phyloP scores from a whole-genome alignment of 2,888 invertebrate species.

The Ceraclea dissimilis region DNA sequence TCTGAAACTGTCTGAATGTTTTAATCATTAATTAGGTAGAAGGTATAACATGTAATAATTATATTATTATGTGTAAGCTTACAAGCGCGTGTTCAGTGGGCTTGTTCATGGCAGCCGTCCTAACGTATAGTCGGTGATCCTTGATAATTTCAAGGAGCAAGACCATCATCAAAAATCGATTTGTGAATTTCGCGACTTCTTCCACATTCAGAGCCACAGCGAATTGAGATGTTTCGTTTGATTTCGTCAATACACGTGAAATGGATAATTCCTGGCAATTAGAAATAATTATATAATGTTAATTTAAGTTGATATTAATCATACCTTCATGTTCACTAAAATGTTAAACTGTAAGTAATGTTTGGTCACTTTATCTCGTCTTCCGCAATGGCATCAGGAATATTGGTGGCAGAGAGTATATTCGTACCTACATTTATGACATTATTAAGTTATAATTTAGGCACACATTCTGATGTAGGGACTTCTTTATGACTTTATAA shows the following conservation, averaged over 20 bases:
- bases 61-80: not conserved
- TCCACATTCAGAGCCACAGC: not conserved
- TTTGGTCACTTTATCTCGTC: too few species aligned
- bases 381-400: too few species aligned
- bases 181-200: conserved; percentile 1
- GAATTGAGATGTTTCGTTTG: conserved; percentile 4
- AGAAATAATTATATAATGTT: conserved; percentile 2
- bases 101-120: not conserved
- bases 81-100: not conserved
- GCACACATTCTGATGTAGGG: too few species aligned
- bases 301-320: conserved; percentile 6
- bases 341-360: too few species aligned
- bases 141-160: not conserved
- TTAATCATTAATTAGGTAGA: too few species aligned
- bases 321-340: not conserved
- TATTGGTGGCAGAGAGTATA: too few species aligned
- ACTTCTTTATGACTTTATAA: too few species aligned
- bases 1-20: too few species aligned
- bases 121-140: not conserved
- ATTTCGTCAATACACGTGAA: not conserved
- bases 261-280: not conserved
- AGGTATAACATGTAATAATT: too few species aligned
- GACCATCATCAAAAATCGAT: conserved; percentile 5
- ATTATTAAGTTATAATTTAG: too few species aligned
- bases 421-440: too few species aligned